Evolutionary conservation across 2,113 vertebrate species (phyloP).

Genomic region (Phocoena sinus): DNA sequence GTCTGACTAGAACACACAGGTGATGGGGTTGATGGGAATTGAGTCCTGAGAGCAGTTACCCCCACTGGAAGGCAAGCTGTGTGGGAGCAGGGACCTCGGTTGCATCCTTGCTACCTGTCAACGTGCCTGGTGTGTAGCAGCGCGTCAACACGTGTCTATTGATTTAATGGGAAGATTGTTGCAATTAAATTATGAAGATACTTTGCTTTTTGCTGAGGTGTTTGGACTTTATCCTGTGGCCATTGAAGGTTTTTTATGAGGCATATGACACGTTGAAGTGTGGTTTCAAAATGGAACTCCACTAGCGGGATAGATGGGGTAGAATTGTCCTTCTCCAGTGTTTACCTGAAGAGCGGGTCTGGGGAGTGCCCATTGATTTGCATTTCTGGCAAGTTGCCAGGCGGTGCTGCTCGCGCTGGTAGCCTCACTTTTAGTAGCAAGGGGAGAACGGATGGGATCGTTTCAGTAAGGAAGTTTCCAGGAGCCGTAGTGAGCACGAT

Average conservation of each 20-base stretch:
- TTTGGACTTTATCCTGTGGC: not conserved
- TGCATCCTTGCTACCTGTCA: not conserved
- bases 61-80: not conserved
- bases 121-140: rapidly evolving
- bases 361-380: not conserved
- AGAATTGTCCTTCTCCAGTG: not conserved
- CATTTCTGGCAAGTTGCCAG: not conserved
- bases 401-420: not conserved
- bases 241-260: not conserved
- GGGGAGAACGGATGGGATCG: not conserved
- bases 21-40: not conserved
- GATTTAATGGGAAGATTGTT: not conserved
- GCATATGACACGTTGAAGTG: not conserved
- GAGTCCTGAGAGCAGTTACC: not conserved
- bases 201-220: not conserved
- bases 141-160: not conserved
- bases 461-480: not conserved
- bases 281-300: not conserved
- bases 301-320: not conserved
- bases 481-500: not conserved
- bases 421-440: not conserved
- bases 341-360: not conserved
- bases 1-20: not conserved
- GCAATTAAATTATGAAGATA: not conserved
- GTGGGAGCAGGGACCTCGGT: rapidly evolving